These are phyloP conservation scores for Osmoderma eremita DNA, from an alignment of 2,888 invertebrate species.

Conservation along the genomic window DNA sequence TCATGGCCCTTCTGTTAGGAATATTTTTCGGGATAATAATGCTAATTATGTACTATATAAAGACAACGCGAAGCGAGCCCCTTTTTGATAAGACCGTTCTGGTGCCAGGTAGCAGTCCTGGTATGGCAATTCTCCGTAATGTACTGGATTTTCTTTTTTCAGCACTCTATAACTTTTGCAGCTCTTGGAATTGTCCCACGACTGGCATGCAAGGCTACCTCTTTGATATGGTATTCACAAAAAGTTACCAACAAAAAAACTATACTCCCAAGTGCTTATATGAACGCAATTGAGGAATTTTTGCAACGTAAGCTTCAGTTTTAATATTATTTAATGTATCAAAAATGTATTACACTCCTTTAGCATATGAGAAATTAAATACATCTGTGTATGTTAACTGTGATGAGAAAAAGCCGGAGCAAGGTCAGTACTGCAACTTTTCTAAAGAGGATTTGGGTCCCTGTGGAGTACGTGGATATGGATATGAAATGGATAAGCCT, in stretches of 20 bases:
- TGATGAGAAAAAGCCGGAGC: conserved; percentile 11
- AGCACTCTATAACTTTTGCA: conserved; percentile 17
- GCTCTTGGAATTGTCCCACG: conserved; percentile 35
- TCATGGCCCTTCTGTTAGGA: conserved; percentile 41
- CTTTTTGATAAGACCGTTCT: conserved; percentile 26
- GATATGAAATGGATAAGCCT: conserved; percentile 48
- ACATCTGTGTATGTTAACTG: conserved; percentile 42
- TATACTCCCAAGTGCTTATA: conserved; percentile 31
- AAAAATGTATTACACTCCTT: not conserved
- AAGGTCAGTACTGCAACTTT: conserved; percentile 49
- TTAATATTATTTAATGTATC: not conserved
- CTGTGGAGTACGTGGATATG: conserved; percentile 50
- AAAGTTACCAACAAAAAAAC: conserved; percentile 9
- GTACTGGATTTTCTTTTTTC: conserved; percentile 2
- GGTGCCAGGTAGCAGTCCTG: conserved; percentile 34
- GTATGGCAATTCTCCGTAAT: conserved; percentile 14
- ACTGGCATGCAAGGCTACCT: conserved; percentile 7
- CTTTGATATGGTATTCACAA: conserved; percentile 43
- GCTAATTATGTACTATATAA: conserved; percentile 31
- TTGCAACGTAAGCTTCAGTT: conserved; percentile 35
- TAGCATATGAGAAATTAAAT: conserved; percentile 43
- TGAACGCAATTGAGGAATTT: conserved; percentile 35
- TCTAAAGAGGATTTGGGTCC: conserved; percentile 48
- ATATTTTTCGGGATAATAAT: conserved; percentile 38
- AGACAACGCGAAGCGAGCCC: conserved; percentile 4